Evolutionary conservation across 2,113 vertebrate genomes (phyloP), one percentile per base, ranked within the genome.

Genomic region (Paradoxurus hermaphroditus): DNA sequence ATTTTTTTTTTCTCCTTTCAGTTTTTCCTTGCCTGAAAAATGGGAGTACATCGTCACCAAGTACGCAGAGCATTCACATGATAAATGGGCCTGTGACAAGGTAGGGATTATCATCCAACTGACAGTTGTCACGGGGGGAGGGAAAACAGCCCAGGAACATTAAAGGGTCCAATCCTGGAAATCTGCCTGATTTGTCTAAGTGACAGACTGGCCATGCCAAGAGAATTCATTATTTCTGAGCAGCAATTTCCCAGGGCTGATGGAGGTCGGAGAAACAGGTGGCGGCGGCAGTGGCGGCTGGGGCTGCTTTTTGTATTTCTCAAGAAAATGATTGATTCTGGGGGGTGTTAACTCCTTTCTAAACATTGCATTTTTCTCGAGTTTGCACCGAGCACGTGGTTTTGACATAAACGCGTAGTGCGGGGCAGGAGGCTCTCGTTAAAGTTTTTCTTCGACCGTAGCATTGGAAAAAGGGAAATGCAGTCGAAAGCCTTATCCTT

Each of bases 31-130:
- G 95, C 99, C 99, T 86, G 99, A 99, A 98, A 99, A 99, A 98
- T 81, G 99, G 97, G 99, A 99, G 94, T 99, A 99, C 96, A 99
- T 99, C 92, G 99, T 99, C 98, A 99, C 99, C 99, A 99, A 99
- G 98, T 99, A 99, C 36, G 99, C 99, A 2, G 99, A 99, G 95
- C 99, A 99, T 95, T 99, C 98, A 67, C 99, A 99, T 83, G 99
- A 99, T 88, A 99, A 99, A 98, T 99, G 99, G 99, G 99, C 99
- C 88, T 99, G 99, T 98, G 99, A 99, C 97, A 99, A 99, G 99
- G 99, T 99, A 99, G 93, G 98, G 97, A 93, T 95, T 86, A 73
- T 94, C 98, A 86, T 86, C 95, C 92, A 86, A 63, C 25, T 90
- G 49, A 56, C 68, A 96, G 7, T 13, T 85, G 29, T 96, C 56